Conservation (phyloP, 2,797 vertebrate species). For the Enteromius mattozi region DNA sequence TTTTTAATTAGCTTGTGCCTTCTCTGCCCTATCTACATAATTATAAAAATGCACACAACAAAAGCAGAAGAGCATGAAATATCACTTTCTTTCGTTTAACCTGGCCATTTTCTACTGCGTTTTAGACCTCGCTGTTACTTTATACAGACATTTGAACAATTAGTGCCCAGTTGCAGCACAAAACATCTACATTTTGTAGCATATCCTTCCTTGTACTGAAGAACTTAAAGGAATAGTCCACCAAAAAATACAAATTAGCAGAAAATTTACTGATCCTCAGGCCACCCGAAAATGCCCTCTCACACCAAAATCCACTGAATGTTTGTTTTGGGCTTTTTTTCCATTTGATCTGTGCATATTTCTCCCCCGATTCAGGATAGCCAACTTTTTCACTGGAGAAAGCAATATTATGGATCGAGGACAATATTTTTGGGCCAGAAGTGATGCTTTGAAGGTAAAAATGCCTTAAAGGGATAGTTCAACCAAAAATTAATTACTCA, state of each 20-base stretch:
- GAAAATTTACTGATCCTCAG: not conserved
- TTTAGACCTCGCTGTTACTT: not conserved
- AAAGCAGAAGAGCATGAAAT: constrained; percentile 25
- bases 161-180: not conserved
- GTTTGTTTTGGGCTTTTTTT: not conserved
- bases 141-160: not conserved
- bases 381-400: not conserved
- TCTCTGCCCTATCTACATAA: constrained; percentile 27
- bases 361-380: not conserved
- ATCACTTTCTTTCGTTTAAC: not conserved
- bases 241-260: not conserved
- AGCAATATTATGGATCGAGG: not conserved
- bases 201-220: not conserved
- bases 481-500: too few species aligned
- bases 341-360: not conserved
- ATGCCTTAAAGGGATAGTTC: not conserved
- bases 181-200: not conserved
- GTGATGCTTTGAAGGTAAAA: not conserved
- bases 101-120: not conserved
- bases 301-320: not conserved
- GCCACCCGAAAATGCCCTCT: not conserved
- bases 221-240: not conserved
- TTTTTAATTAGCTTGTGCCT: constrained; percentile 26
- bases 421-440: not conserved
- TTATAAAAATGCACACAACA: constrained; percentile 37